Conservation (phyloP, 2,113 vertebrate genomes). For the Gila orcuttii region DNA sequence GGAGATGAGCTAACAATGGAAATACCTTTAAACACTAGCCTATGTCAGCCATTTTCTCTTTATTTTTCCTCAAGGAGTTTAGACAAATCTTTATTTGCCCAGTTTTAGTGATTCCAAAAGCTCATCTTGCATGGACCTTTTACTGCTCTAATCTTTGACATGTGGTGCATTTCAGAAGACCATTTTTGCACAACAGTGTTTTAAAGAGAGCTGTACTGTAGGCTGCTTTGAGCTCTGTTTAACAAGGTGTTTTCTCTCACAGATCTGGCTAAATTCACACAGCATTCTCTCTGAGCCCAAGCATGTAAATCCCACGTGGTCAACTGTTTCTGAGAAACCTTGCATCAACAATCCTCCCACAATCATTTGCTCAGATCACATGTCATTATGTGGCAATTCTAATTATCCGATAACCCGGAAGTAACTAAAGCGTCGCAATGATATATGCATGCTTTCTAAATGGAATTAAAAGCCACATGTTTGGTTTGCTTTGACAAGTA, state of each 20-base stretch:
- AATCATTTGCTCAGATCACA: constrained; percentile 32
- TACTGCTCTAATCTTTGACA: neutral
- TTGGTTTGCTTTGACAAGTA: constrained; percentile 14
- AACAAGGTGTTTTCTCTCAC: constrained; percentile 29
- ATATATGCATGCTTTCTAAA: constrained; percentile 30
- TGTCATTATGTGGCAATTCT: constrained; percentile 17
- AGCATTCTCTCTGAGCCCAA: constrained; percentile 20
- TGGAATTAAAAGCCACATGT: constrained; percentile 12
- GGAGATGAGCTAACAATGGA: too few species aligned
- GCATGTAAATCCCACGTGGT: constrained; percentile 40
- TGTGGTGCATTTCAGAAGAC: neutral
- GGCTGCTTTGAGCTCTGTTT: neutral
- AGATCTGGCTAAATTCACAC: constrained; percentile 29
- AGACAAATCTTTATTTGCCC: neutral
- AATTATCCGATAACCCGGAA: constrained; percentile 11
- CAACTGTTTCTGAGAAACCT: constrained; percentile 34
- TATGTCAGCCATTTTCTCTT: neutral
- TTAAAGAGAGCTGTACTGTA: neutral
- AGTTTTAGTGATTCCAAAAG: neutral
- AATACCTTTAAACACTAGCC: neutral
- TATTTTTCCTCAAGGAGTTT: neutral
- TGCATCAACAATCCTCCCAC: constrained; percentile 25
- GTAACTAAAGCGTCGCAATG: neutral
- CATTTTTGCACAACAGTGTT: neutral
- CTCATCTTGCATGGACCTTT: neutral